A percentile compares a stretch with the other conserved stretches of the same genome.
Evolutionary conservation across 1,140 invertebrate genomes (phyloP).

Genomic region (Panagrolaimus sp.): DNA sequence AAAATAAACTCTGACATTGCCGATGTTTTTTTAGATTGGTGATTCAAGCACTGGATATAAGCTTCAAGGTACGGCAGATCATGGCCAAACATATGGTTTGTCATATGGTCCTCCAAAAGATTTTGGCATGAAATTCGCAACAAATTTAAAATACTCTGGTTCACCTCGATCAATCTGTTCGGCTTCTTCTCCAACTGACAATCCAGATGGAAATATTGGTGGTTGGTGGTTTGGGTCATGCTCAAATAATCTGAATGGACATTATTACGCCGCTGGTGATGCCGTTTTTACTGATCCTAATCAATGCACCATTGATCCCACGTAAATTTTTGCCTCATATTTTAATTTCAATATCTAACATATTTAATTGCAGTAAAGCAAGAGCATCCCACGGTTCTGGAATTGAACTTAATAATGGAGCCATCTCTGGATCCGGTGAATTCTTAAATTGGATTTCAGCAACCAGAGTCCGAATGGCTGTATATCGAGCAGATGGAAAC

Average conservation of each 20-base stretch:
- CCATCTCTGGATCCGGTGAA: neutral
- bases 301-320: neutral
- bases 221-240: slow-evolving; percentile 15
- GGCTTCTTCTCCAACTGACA: neutral
- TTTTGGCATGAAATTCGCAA: neutral
- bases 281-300: neutral
- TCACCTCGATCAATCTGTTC: neutral
- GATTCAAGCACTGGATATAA: neutral
- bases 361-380: neutral
- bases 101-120: neutral
- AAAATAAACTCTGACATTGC: neutral
- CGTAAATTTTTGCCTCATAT: neutral
- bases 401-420: neutral
- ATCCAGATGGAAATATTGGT: neutral
- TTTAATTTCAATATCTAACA: neutral
- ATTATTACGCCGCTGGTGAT: neutral
- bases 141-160: neutral
- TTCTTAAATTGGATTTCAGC: neutral
- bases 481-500: neutral
- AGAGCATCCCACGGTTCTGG: neutral
- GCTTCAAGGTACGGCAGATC: neutral
- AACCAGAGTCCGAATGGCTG: slow-evolving; percentile 1
- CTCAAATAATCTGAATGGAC: slow-evolving; percentile 1
- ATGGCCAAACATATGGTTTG: neutral
- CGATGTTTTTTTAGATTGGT: neutral